A percentile compares a stretch with the other conserved stretches of the same genome.
phyloP scores from a whole-genome alignment of 1,140 invertebrate genomes.

The Pseudomyrmex flavicornis region DNA sequence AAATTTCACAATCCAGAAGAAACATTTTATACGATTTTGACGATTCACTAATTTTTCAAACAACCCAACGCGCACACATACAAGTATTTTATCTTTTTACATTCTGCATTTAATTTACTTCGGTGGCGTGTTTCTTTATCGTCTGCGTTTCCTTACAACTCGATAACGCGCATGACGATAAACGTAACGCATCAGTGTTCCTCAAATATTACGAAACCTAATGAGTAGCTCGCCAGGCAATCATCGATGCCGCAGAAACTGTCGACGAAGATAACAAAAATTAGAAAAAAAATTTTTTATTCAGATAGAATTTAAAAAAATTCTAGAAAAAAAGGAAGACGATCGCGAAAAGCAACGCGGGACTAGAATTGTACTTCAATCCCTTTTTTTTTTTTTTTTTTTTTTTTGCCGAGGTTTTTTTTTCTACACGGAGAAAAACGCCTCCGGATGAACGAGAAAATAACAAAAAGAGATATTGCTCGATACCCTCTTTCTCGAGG shows the following conservation, averaged over 20 bases:
- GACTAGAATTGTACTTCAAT: neutral
- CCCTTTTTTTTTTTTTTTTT: slow-evolving; percentile 14
- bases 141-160: neutral
- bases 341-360: neutral
- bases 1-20: too few relatives aligned
- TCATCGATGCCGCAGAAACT: neutral
- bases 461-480: slow-evolving; percentile 69
- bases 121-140: too few relatives aligned
- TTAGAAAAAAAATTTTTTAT: neutral
- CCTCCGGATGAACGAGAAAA: slow-evolving; percentile 67
- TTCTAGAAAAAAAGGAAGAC: slow-evolving; percentile 3
- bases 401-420: slow-evolving; percentile 4
- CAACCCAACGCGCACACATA: too few relatives aligned
- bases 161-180: too few relatives aligned
- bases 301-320: neutral
- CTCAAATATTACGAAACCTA: neutral
- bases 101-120: neutral
- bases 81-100: too few relatives aligned
- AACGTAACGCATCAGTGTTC: neutral
- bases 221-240: neutral
- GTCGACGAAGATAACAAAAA: neutral
- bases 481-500: slow-evolving; percentile 53
- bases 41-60: neutral
- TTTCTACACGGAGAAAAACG: slow-evolving; percentile 23
- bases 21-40: too few relatives aligned